Conservation (phyloP, 2,888 invertebrate genomes). For the Sepiola atlantica region DNA sequence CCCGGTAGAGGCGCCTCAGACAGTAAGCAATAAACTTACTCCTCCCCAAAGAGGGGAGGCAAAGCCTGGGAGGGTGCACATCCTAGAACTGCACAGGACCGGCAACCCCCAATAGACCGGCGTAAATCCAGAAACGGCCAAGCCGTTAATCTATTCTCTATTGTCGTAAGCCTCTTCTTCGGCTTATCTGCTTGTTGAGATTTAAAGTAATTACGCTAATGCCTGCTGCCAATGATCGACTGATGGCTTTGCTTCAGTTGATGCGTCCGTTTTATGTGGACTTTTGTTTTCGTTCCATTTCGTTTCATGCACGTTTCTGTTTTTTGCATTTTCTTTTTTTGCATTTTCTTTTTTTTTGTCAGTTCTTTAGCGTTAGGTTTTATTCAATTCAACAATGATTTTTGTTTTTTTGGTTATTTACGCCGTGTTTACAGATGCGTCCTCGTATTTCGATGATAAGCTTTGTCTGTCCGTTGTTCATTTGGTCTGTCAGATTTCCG, state of each 20-base stretch:
- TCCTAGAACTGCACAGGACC: too few species aligned
- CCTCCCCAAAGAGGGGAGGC: too few species aligned
- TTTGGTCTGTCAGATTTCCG: too few species aligned
- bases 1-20: too few species aligned
- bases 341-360: background rate
- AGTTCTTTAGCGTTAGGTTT: background rate
- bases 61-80: too few species aligned
- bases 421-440: too few species aligned
- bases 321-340: background rate
- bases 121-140: too few species aligned
- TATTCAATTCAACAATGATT: background rate
- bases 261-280: background rate
- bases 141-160: background rate
- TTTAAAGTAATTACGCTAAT: constrained; percentile 4
- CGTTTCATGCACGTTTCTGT: background rate
- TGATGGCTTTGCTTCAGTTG: background rate
- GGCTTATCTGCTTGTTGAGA: background rate
- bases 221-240: constrained; percentile 18
- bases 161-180: background rate
- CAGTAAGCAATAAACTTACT: too few species aligned
- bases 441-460: too few species aligned
- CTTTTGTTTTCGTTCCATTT: background rate
- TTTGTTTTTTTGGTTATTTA: background rate
- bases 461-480: too few species aligned
- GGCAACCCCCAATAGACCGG: too few species aligned